Evolutionary conservation across 2,797 vertebrate species (phyloP).

Genomic region (Melanotaenia maccullochi): DNA sequence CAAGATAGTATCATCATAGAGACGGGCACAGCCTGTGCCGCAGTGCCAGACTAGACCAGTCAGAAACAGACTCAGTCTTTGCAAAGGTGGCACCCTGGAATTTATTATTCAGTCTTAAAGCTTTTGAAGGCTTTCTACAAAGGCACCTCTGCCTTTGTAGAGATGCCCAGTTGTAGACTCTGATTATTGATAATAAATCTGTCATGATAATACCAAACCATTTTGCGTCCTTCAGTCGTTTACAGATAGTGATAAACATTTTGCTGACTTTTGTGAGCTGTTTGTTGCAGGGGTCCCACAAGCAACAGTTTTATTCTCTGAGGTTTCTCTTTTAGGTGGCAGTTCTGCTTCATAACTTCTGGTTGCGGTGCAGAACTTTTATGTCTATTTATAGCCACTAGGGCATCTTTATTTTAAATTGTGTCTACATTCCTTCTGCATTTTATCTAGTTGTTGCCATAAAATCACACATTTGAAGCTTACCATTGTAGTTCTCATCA

Average conservation of each 20-base stretch:
- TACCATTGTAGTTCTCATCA: constrained; percentile 10
- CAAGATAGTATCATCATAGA: constrained; percentile 35
- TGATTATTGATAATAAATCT: background rate
- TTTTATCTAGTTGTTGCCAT: background rate
- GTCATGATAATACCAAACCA: background rate
- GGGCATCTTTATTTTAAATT: background rate
- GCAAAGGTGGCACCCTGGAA: constrained; percentile 11
- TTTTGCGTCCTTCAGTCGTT: background rate
- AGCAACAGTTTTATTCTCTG: background rate
- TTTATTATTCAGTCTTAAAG: background rate
- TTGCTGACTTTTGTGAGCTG: background rate
- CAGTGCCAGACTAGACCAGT: constrained; percentile 9
- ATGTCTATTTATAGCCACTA: constrained; percentile 42
- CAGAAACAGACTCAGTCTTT: constrained; percentile 22
- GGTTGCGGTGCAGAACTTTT: constrained; percentile 38
- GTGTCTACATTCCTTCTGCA: background rate
- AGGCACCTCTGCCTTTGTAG: background rate
- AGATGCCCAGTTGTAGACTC: constrained; percentile 6
- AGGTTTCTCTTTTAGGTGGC: constrained; percentile 16
- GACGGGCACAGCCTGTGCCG: constrained; percentile 26
- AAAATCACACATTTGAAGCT: constrained; percentile 4
- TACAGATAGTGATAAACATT: background rate
- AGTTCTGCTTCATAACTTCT: background rate
- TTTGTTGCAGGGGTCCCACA: background rate
- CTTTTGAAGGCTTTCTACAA: background rate